Conservation (phyloP, 2,888 invertebrate species). For the Cosmorhoe ocellata region DNA sequence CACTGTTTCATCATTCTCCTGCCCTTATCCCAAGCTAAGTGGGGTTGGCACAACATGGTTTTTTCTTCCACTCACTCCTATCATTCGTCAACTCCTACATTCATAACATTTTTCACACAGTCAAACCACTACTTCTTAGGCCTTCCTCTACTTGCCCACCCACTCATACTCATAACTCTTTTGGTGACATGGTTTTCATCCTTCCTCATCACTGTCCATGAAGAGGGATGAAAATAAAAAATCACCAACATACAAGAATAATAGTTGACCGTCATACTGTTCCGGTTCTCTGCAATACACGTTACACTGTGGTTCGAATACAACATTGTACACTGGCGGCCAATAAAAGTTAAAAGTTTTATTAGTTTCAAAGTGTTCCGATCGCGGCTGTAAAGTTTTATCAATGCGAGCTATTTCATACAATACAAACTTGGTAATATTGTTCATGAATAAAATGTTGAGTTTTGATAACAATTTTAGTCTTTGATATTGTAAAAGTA, state of each 20-base stretch:
- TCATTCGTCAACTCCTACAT: too few relatives aligned
- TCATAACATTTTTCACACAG: too few relatives aligned
- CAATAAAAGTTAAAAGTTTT: constrained; percentile 50
- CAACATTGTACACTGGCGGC: constrained; percentile 48
- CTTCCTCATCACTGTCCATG: too few relatives aligned
- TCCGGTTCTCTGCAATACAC: constrained; percentile 13
- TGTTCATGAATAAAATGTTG: constrained; percentile 29
- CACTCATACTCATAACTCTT: too few relatives aligned
- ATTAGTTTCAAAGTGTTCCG: constrained; percentile 46
- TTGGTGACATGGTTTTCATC: too few relatives aligned
- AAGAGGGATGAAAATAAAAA: too few relatives aligned
- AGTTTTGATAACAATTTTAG: constrained; percentile 30
- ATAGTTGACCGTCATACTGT: constrained; percentile 19
- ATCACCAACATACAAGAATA: not conserved
- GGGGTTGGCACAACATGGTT: too few relatives aligned
- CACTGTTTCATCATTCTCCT: too few relatives aligned
- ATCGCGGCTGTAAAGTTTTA: constrained; percentile 37
- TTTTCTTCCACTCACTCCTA: too few relatives aligned
- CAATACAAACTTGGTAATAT: constrained; percentile 41
- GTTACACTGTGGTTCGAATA: constrained; percentile 25
- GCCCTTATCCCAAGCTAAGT: too few relatives aligned
- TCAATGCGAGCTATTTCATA: constrained; percentile 39
- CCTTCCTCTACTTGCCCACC: too few relatives aligned
- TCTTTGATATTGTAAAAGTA: not conserved
- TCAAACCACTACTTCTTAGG: too few relatives aligned